A percentile compares a stretch with the other conserved stretches of the same genome.
Conservation (phyloP, 2,113 vertebrate species). For the Oriolus oriolus region DNA sequence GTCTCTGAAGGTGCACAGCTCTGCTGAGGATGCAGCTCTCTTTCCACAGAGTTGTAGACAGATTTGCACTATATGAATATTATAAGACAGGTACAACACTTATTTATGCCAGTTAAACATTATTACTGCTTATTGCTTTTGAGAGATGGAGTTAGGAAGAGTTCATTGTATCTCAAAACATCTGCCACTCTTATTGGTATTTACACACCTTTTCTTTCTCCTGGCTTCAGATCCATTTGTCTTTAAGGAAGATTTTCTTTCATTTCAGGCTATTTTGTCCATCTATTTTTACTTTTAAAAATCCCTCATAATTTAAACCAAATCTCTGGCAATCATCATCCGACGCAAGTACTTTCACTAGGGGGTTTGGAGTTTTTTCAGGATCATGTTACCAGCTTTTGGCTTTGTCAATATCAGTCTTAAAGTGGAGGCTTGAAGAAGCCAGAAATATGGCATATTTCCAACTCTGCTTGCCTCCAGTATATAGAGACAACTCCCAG, state of each 20-base stretch:
- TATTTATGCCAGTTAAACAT: background rate
- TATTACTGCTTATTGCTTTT: background rate
- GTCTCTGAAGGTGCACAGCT: background rate
- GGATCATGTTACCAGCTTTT: background rate
- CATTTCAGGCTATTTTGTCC: background rate
- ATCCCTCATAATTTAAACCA: background rate
- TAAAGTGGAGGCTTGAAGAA: background rate
- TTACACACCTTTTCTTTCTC: background rate
- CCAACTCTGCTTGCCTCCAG: background rate
- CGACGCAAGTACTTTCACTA: background rate
- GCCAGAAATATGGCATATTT: background rate
- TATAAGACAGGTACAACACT: background rate
- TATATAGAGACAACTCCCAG: background rate
- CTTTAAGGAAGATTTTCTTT: background rate
- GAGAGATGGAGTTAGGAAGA: background rate
- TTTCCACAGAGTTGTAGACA: background rate
- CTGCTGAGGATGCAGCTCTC: background rate
- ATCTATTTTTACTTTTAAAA: background rate
- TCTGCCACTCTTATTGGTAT: background rate
- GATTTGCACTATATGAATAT: background rate
- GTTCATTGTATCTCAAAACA: background rate
- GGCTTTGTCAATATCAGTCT: background rate
- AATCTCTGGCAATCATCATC: background rate
- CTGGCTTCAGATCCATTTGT: background rate
- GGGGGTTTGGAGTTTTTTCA: background rate